Conservation (phyloP, 2,797 vertebrate genomes). For the Phoebastria nigripes region DNA sequence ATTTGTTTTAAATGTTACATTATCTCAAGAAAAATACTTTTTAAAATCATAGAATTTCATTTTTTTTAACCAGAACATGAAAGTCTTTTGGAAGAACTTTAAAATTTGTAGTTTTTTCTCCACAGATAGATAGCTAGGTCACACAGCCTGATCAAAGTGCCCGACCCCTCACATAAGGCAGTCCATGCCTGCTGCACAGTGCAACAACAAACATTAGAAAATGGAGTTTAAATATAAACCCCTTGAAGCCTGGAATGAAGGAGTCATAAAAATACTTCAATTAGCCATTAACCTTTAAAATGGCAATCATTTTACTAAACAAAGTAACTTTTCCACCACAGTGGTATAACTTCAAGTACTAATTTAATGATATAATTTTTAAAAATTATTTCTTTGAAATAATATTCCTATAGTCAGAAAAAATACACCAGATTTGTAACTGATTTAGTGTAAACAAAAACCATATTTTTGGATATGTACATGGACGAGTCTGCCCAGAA, state of each 20-base stretch:
- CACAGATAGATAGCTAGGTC: slow-evolving; percentile 26
- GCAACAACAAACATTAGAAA: slow-evolving; percentile 40
- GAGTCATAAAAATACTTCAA: slow-evolving; percentile 73
- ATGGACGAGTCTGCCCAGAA: slow-evolving; percentile 61
- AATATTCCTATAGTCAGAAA: slow-evolving; percentile 79
- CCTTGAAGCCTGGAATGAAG: slow-evolving; percentile 70
- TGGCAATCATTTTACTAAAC: slow-evolving; percentile 61
- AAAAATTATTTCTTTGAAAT: slow-evolving; percentile 79
- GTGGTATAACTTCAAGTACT: slow-evolving; percentile 77
- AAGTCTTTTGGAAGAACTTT: slow-evolving; percentile 80
- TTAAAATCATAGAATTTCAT: slow-evolving; percentile 77
- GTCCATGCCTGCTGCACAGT: slow-evolving; percentile 46
- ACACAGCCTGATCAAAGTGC: slow-evolving; percentile 34
- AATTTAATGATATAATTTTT: slow-evolving; percentile 72
- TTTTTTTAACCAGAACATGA: slow-evolving; percentile 74
- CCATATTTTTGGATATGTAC: slow-evolving; percentile 70
- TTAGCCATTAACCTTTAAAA: slow-evolving; percentile 75
- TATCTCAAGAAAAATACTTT: slow-evolving; percentile 82
- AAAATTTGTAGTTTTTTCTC: slow-evolving; percentile 64
- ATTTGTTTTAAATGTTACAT: slow-evolving; percentile 81
- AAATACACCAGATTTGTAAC: slow-evolving; percentile 73
- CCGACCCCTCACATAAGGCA: slow-evolving; percentile 27
- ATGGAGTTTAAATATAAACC: slow-evolving; percentile 59
- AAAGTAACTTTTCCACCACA: slow-evolving; percentile 65
- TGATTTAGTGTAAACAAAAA: slow-evolving; percentile 73